Conservation (phyloP, 2,113 vertebrate species). For the Poicephalus gulielmi region DNA sequence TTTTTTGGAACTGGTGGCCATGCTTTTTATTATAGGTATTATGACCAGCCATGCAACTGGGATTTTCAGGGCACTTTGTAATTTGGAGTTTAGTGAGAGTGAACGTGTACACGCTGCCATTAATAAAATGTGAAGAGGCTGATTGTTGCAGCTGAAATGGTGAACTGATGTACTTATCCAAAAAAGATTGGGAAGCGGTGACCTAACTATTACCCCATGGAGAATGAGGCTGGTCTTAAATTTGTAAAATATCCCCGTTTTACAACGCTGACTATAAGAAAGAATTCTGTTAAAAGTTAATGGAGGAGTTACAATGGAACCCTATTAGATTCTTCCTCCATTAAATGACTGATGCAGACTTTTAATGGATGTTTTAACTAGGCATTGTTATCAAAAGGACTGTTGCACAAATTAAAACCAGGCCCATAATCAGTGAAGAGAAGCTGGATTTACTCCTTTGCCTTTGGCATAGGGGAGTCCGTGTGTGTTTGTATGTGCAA, state of each 20-base stretch:
- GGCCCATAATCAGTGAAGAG: constrained; percentile 69
- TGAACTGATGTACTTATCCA: constrained; percentile 29
- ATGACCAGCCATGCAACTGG: not conserved
- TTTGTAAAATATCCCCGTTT: constrained; percentile 40
- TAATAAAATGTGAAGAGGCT: constrained; percentile 58
- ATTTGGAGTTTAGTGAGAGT: not conserved
- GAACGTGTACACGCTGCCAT: not conserved
- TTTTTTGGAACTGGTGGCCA: not conserved
- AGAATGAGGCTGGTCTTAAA: constrained; percentile 52
- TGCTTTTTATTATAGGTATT: not conserved
- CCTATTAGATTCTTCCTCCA: constrained; percentile 73
- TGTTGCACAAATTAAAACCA: constrained; percentile 76
- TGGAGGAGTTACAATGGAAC: constrained; percentile 71
- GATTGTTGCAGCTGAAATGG: constrained; percentile 21
- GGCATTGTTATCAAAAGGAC: constrained; percentile 77
- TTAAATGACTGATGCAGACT: constrained; percentile 75
- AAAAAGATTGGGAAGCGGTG: constrained; percentile 34
- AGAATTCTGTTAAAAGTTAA: constrained; percentile 77
- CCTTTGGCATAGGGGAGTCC: constrained; percentile 41
- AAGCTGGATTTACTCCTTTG: constrained; percentile 67
- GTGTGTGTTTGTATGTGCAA: not conserved
- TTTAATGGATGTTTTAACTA: constrained; percentile 78
- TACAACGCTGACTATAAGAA: constrained; percentile 51
- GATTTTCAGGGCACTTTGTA: not conserved
- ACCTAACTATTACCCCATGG: constrained; percentile 58